Conservation (phyloP, 2,113 vertebrate species). For the Ciconia maguari region DNA sequence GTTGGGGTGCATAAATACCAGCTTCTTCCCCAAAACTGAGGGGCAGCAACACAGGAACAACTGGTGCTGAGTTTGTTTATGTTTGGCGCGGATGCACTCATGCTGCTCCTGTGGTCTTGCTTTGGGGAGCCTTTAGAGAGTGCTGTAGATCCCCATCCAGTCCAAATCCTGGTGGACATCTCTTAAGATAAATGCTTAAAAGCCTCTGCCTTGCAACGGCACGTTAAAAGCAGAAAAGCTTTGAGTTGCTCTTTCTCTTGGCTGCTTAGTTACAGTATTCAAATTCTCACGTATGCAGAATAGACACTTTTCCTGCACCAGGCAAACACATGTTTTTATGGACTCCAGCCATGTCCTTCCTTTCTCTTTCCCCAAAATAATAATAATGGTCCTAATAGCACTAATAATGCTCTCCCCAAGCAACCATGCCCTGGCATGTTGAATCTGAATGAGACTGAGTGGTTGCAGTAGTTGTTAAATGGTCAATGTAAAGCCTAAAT, state of each 20-base stretch:
- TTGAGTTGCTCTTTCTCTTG: not conserved
- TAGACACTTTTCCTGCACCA: not conserved
- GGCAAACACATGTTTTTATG: not conserved
- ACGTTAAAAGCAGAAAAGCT: not conserved
- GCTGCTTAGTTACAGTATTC: not conserved
- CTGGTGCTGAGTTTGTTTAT: fast-evolving
- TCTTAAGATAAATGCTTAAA: not conserved
- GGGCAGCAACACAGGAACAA: not conserved
- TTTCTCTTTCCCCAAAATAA: not conserved
- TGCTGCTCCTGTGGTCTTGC: not conserved
- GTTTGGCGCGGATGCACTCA: fast-evolving
- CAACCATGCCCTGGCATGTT: fast-evolving
- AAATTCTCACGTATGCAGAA: not conserved
- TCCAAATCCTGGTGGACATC: not conserved
- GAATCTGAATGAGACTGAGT: not conserved
- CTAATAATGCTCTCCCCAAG: not conserved
- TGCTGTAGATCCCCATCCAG: fast-evolving
- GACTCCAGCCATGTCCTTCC: not conserved
- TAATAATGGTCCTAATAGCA: not conserved
- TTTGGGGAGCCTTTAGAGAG: not conserved
- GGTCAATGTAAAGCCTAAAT: not conserved
- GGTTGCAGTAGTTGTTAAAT: not conserved
- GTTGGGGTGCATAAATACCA: not conserved
- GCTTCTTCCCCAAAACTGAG: not conserved
- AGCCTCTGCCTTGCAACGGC: not conserved